Evolutionary conservation across 2,113 vertebrate genomes (phyloP), one percentile per base, ranked within the genome.

Genomic region (Tapirus terrestris): DNA sequence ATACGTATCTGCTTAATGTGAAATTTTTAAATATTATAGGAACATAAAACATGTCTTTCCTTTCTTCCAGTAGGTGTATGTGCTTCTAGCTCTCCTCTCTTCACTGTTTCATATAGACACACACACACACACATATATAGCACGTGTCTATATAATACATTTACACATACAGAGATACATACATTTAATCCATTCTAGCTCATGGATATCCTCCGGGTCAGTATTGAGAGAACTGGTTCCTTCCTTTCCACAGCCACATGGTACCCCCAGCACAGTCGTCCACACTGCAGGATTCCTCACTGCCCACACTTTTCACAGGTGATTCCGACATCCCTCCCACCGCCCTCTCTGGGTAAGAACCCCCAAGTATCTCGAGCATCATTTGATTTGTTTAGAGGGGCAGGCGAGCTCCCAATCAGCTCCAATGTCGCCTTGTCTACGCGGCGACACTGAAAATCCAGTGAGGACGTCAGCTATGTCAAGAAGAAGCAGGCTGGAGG

Each of bases 221-320:
- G 61, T 25, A 25, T 70, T 58, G 33, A 20, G 23, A 84, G 72
- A 33, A 5, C 27, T n/a, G 21, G 18, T 56, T 36, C 33, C 18
- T 23, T 48, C 4, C 65, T 31, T 31, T 36, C 12, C 80, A 68
- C 12, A 45, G 48, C 68, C 68, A 75, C 25, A 8, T 18, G 8
- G 56, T 8, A 48, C 25, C 67, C 56, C n/a, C 2, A 1, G 27
- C 39, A 18, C 1, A 2, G 67, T 7, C 9, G 4, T 18, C 6
- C 8, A 39, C 16, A 23, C 51, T 36, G 39, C 1, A 12, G 33
- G 12, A 17, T 2, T 16, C 33, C 65, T 84, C 51, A 11, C 17
- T 12, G 60, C 16, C 29, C 14, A 80, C 8, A 16, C 36, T 33
- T 45, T 17, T 53, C 18, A 8, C 27, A 43, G 33, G 29, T 39